phyloP scores from a whole-genome alignment of 2,888 invertebrate genomes.

The Cremastobaeus sp. region DNA sequence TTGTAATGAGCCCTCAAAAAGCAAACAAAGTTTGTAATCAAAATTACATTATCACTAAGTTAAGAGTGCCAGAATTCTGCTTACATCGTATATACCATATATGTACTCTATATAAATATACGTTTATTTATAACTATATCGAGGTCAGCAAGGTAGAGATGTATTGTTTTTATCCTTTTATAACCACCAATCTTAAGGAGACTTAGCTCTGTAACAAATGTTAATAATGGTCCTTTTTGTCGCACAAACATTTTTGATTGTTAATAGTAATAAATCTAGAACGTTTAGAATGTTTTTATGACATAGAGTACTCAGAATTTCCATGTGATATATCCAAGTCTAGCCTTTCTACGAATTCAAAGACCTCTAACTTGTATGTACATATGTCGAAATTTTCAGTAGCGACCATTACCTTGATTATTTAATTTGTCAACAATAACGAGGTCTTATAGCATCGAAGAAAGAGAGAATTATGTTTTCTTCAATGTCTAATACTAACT shows the following conservation, averaged over 20 bases:
- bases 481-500: too few relatives aligned
- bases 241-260: constrained; percentile 35
- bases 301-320: constrained; percentile 32
- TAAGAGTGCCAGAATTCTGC: too few relatives aligned
- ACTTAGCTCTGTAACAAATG: too few relatives aligned
- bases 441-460: constrained; percentile 26
- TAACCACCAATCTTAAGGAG: constrained; percentile 22
- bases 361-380: constrained; percentile 39
- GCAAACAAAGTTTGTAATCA: too few relatives aligned
- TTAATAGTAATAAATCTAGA: constrained; percentile 34
- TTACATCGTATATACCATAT: too few relatives aligned
- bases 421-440: constrained; percentile 28
- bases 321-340: constrained; percentile 51
- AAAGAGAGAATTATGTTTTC: constrained; percentile 12
- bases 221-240: constrained; percentile 31
- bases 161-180: too few relatives aligned
- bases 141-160: too few relatives aligned
- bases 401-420: constrained; percentile 25
- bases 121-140: too few relatives aligned
- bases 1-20: too few relatives aligned
- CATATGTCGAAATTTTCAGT: constrained; percentile 21
- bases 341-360: constrained; percentile 41
- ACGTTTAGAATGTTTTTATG: constrained; percentile 24
- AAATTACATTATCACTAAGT: too few relatives aligned
- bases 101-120: too few relatives aligned